These are phyloP conservation scores for Andrena hattorfiana DNA, from an alignment of 2,888 invertebrate species.

Conservation along the genomic window DNA sequence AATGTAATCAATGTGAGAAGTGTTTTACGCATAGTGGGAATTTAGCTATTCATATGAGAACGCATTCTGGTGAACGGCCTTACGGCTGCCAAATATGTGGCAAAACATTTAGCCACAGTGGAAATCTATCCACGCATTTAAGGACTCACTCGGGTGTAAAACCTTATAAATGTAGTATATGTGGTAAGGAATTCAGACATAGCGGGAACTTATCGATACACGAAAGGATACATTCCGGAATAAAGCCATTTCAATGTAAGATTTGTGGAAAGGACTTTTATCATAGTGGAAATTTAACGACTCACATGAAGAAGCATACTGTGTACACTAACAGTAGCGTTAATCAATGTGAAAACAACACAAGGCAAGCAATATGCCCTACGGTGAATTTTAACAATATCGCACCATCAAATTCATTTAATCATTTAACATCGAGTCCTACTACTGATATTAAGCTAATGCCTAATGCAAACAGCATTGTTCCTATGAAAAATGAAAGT, in stretches of 20 bases:
- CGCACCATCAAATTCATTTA: conserved; percentile 59
- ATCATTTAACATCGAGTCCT: conserved; percentile 41
- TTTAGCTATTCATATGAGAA: conserved; percentile 83
- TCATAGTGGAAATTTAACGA: conserved; percentile 83
- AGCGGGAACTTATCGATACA: conserved; percentile 84
- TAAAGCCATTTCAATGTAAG: conserved; percentile 84
- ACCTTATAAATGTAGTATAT: conserved; percentile 83
- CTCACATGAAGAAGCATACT: conserved; percentile 84
- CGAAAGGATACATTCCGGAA: conserved; percentile 84
- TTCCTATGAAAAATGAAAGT: conserved; percentile 72
- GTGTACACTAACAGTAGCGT: conserved; percentile 66
- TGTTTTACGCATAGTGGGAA: conserved; percentile 84
- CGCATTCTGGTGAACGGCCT: conserved; percentile 83
- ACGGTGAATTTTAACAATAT: conserved; percentile 51
- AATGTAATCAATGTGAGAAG: conserved; percentile 83
- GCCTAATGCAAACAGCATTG: conserved; percentile 56
- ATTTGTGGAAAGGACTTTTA: conserved; percentile 84
- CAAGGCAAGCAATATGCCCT: conserved; percentile 57
- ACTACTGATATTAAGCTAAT: conserved; percentile 55
- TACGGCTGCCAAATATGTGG: conserved; percentile 84
- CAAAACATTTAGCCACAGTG: conserved; percentile 84
- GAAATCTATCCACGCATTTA: conserved; percentile 83
- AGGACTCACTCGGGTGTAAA: conserved; percentile 83
- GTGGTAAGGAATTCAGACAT: conserved; percentile 83
- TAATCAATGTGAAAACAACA: conserved; percentile 72